phyloP scores from a whole-genome alignment of 2,113 vertebrate genomes.

The Muntiacus muntjak region DNA sequence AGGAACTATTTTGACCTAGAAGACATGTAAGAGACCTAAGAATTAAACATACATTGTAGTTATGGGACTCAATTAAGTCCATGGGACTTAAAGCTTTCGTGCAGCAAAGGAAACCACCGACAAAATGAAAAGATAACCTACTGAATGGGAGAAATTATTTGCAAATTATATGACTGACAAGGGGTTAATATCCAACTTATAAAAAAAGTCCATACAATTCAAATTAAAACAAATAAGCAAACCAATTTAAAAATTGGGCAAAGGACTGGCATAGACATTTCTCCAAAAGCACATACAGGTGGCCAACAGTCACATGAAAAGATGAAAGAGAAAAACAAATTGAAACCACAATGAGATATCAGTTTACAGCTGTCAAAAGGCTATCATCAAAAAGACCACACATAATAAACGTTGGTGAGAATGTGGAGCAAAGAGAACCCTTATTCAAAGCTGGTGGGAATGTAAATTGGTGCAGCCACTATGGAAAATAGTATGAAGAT shows the following conservation, averaged over 20 bases:
- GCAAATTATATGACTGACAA: not conserved
- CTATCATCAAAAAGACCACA: not conserved
- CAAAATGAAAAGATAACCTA: not conserved
- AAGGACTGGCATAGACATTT: not conserved
- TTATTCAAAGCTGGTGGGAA: not conserved
- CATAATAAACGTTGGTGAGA: not conserved
- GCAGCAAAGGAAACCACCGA: not conserved
- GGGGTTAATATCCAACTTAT: not conserved
- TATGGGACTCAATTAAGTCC: not conserved
- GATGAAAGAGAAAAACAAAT: not conserved
- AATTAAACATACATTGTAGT: not conserved
- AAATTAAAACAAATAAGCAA: not conserved
- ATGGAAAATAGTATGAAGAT: not conserved
- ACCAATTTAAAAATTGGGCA: not conserved
- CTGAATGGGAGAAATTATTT: not conserved
- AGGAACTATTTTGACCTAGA: not conserved
- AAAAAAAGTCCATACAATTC: not conserved
- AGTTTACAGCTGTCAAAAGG: not conserved
- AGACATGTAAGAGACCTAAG: not conserved
- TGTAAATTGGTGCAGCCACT: not conserved
- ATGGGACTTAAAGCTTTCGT: not conserved
- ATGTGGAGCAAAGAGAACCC: not conserved
- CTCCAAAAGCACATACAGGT: not conserved
- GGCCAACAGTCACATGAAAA: not conserved
- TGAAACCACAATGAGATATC: not conserved